Percentiles rank a stretch among this genome's conserved stretches.
phyloP scores from a whole-genome alignment of 2,797 vertebrate species.

The Amblyopsis hoosieri region DNA sequence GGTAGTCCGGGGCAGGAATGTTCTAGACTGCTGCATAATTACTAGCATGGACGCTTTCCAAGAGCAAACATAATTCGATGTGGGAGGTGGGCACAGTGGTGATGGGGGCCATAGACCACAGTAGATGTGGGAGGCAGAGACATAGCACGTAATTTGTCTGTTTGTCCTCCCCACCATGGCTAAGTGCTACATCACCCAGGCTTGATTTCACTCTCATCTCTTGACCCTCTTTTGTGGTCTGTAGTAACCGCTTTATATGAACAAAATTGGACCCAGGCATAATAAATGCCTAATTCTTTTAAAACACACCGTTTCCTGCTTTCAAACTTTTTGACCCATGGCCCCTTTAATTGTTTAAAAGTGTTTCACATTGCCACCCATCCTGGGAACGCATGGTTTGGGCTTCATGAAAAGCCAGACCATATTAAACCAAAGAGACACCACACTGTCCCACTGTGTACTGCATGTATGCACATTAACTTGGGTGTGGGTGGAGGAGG shows the following conservation, averaged over 20 bases:
- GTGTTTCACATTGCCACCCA: no score
- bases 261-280: constrained; percentile 9
- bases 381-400: no score
- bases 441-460: no score
- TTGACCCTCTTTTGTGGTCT: neutral
- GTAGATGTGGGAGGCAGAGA: constrained; percentile 37
- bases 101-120: neutral
- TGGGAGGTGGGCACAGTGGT: constrained; percentile 14
- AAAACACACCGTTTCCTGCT: neutral
- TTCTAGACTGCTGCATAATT: constrained; percentile 65
- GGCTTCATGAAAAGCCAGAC: neutral
- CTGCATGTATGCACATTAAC: no score
- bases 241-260: constrained; percentile 2
- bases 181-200: constrained; percentile 14
- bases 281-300: constrained; percentile 5
- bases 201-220: constrained; percentile 23
- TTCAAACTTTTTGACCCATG: neutral
- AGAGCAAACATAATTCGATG: constrained; percentile 73
- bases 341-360: no score
- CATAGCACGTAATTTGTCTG: constrained; percentile 22
- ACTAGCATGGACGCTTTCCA: constrained; percentile 60
- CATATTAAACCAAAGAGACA: neutral
- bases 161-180: constrained; percentile 14
- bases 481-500: neutral
- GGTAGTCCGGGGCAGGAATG: constrained; percentile 48